These are phyloP conservation scores for Cerastis leucographa DNA, from an alignment of 2,888 invertebrate genomes.

Conservation along the genomic window DNA sequence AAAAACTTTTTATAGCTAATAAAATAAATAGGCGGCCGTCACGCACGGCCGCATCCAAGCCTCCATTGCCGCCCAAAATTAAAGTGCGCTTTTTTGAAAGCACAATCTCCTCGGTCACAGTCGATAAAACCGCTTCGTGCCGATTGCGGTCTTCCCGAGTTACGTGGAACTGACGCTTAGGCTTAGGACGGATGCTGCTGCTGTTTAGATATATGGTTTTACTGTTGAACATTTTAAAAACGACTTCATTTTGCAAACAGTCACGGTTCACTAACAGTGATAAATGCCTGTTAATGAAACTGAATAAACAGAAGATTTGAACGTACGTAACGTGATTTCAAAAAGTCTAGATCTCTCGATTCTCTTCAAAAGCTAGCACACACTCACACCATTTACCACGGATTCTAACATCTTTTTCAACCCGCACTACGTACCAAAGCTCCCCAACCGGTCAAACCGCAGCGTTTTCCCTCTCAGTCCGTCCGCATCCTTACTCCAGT, in stretches of 20 bases:
- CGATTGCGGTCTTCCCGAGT: slow-evolving; percentile 81
- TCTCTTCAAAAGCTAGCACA: background rate
- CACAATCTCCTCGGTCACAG: slow-evolving; percentile 87
- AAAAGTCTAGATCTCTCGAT: background rate
- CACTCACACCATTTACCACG: too few relatives aligned
- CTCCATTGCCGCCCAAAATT: slow-evolving; percentile 84
- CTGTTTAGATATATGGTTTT: background rate
- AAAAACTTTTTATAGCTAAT: slow-evolving; percentile 87
- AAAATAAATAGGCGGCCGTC: slow-evolving; percentile 86
- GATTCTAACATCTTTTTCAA: background rate
- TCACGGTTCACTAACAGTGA: too few relatives aligned
- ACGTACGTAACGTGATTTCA: too few relatives aligned
- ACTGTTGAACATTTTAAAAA: background rate
- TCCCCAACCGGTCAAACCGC: slow-evolving; percentile 2
- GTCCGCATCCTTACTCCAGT: slow-evolving; percentile 48
- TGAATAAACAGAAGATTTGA: too few relatives aligned
- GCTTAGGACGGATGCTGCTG: slow-evolving; percentile 45
- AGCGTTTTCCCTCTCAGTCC: slow-evolving; percentile 31
- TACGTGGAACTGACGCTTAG: slow-evolving; percentile 72
- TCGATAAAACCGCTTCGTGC: slow-evolving; percentile 89
- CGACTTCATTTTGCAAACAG: background rate
- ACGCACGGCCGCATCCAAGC: slow-evolving; percentile 83
- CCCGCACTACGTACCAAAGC: too few relatives aligned
- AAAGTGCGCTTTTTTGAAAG: slow-evolving; percentile 88
- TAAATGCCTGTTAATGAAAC: too few relatives aligned